Evolutionary conservation across 2,888 invertebrate species (phyloP), one percentile per base, ranked within the genome.

Genomic region (Ochlodes sylvanus): DNA sequence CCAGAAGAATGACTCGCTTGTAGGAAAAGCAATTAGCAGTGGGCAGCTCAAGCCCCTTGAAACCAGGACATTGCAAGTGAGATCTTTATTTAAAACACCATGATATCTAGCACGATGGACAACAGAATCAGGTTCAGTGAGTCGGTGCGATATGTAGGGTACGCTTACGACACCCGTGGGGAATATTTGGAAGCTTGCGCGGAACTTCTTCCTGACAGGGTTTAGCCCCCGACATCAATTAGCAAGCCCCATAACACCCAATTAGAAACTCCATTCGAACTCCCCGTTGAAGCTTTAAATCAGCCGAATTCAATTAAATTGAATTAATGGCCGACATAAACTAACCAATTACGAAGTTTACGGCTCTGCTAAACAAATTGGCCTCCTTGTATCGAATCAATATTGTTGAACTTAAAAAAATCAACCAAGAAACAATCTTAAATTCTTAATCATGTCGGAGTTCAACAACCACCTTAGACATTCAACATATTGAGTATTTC

Each of bases 281-380:
- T 57, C 44, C 47, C 54, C 47, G 34, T 56, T 56, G 41, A 64
- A 69, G 42, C 63, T 55, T 41, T 56, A 64, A 32, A 73, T 73
- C 70, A 71, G 68, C 71, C 70, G 69, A 70, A 69, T 72, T 71
- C 74, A 74, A 77, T 79, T 76, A 75, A 73, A 74, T 72, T 70
- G 70, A 75, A 78, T 77, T 73, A 76, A 79, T 77, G 73, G 73
- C 65, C 61, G 63, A 75, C 73, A 77, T 77, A 74, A 74, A 76
- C 73, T 74, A 75, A 72, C 73, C 78, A 77, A 76, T 79, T 79
- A 75, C 71, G 71, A 69, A 73, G 72, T 77, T 76, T 76, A 70
- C 57, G 57, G 41, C 15, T 71, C 71, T 75, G 75, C 73, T 72
- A 70, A 74, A 75, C 72, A 75, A 70, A 75, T 71, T 70, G 71